These are phyloP conservation scores for Crocidura indochinensis DNA, from an alignment of 2,797 vertebrate species.

Conservation along the genomic window DNA sequence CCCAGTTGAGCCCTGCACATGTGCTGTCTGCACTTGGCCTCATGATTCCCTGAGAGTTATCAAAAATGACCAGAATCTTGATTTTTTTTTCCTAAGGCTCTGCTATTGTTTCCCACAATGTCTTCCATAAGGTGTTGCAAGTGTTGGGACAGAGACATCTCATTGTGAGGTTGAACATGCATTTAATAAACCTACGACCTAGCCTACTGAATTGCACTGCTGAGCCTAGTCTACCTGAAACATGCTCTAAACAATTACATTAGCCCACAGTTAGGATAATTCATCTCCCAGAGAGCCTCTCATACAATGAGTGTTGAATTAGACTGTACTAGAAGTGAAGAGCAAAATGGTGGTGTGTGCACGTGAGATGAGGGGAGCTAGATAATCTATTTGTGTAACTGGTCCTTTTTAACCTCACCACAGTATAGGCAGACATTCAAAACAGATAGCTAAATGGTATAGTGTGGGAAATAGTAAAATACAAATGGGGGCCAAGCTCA, in stretches of 20 bases:
- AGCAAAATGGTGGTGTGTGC: too few species aligned
- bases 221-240: not conserved
- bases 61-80: constrained; percentile 28
- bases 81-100: constrained; percentile 20
- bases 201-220: not conserved
- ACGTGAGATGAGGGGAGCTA: too few species aligned
- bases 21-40: not conserved
- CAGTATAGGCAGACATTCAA: too few species aligned
- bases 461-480: too few species aligned
- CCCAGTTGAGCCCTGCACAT: not conserved
- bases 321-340: too few species aligned
- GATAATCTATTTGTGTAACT: too few species aligned
- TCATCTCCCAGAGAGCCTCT: not conserved
- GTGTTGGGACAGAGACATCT: not conserved
- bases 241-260: not conserved
- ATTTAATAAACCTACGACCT: not conserved
- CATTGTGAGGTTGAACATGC: not conserved
- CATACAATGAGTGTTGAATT: not conserved
- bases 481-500: too few species aligned
- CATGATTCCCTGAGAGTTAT: not conserved
- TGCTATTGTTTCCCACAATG: not conserved
- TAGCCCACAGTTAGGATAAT: not conserved
- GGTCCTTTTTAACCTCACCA: too few species aligned
- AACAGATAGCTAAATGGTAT: too few species aligned
- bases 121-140: not conserved